Evolutionary conservation across 2,888 invertebrate species (phyloP).

Genomic region (Nomada ferruginata): DNA sequence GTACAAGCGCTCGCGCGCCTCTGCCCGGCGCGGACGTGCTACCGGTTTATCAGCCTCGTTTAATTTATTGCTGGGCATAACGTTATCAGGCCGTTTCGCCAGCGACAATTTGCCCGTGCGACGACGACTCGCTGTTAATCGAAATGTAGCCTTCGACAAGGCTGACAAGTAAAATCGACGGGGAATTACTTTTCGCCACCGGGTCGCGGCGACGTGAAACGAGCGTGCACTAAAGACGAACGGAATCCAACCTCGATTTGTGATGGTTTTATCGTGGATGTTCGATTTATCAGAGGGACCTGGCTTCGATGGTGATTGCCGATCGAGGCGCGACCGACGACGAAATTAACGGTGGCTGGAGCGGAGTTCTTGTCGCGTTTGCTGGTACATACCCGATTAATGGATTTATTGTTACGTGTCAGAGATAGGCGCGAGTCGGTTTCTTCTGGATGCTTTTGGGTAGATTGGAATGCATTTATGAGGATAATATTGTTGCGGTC

Average conservation of each 20-base stretch:
- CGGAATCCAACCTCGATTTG: slow-evolving; percentile 10
- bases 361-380: slow-evolving; percentile 18
- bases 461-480: no score
- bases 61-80: slow-evolving; percentile 65
- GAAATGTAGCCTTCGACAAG: slow-evolving; percentile 61
- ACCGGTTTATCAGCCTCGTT: slow-evolving; percentile 68
- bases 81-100: slow-evolving; percentile 54
- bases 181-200: slow-evolving; percentile 18
- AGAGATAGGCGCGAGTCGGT: neutral
- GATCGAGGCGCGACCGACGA: slow-evolving; percentile 27
- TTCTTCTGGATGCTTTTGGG: neutral
- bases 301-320: slow-evolving; percentile 12
- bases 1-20: slow-evolving; percentile 11
- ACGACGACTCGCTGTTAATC: slow-evolving; percentile 62
- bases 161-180: slow-evolving; percentile 40
- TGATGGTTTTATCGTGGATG: slow-evolving; percentile 30
- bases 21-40: slow-evolving; percentile 48
- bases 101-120: slow-evolving; percentile 70
- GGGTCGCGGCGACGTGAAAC: neutral
- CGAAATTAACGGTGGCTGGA: slow-evolving; percentile 31
- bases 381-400: neutral
- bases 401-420: slow-evolving; percentile 9
- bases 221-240: neutral
- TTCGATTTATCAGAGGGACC: slow-evolving; percentile 24
- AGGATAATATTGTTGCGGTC: no score